phyloP scores from a whole-genome alignment of 2,888 invertebrate genomes.

The Timema cristinae region DNA sequence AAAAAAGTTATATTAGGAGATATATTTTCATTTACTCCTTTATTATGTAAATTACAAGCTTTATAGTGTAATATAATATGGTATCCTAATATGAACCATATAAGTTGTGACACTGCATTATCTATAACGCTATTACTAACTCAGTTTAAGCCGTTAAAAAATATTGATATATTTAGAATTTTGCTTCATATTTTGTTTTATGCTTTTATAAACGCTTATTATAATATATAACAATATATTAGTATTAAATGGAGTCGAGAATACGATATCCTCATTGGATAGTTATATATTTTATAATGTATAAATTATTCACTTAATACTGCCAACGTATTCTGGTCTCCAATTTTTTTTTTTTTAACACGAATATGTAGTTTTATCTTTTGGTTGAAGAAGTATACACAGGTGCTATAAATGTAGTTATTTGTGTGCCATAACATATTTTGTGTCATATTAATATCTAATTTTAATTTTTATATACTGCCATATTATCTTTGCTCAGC shows the following conservation, averaged over 20 bases:
- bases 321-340: constrained; percentile 24
- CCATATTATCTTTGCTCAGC: constrained; percentile 13
- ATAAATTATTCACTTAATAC: constrained; percentile 14
- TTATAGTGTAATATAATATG: too few species aligned
- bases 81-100: too few species aligned
- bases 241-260: constrained; percentile 14
- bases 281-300: constrained; percentile 8
- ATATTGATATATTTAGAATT: too few species aligned
- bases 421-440: constrained; percentile 29
- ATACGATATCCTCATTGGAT: constrained; percentile 14
- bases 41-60: too few species aligned
- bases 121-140: too few species aligned
- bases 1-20: too few species aligned
- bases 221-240: background rate
- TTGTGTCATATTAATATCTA: constrained; percentile 13
- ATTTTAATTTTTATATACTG: constrained; percentile 13
- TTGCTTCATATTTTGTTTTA: background rate
- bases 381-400: constrained; percentile 26
- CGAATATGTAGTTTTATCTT: constrained; percentile 16
- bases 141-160: too few species aligned
- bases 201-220: background rate
- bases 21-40: too few species aligned
- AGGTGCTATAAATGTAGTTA: constrained; percentile 28
- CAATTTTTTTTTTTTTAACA: constrained; percentile 20
- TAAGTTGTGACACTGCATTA: too few species aligned